Evolutionary conservation across 2,113 vertebrate genomes (phyloP), one percentile per base, ranked within the genome.

Genomic region (Drymodes brunneopygia): DNA sequence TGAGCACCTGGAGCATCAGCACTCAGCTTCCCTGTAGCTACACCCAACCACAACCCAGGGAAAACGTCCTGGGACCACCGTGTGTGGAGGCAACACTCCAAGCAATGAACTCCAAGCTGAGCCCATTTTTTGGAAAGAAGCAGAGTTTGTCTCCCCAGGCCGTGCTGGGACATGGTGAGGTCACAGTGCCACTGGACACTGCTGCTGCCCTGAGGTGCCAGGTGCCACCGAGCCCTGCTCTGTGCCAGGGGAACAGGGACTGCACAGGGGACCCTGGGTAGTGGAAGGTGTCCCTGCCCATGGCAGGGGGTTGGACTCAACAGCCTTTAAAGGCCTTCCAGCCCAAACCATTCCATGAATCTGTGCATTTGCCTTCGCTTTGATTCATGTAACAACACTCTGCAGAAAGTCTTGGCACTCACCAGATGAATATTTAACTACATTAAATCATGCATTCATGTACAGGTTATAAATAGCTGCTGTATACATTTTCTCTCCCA

Each of bases 381-480:
- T 2, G 21, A 48, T 12, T n/a, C 87, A 8, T 33, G 1, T 8
- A 29, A 16, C 2, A 35, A 61, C 3, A 6, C 54, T 58, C 85
- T 69, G 54, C 3, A 31, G n/a, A 12, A 69, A 65, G 65, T 15
- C 94, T 83, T 90, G 93, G 95, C 95, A 94, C 90, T 86, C 92
- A 66, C 58, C 87, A 22, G 3, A 38, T 27, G 31, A 79, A 81
- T 64, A 91, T 50, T 88, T 29, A 88, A 69, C 69, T 54, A 93
- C 81, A 90, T 45, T 16, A 62, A 83, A 44, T 57, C 96, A 88
- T 93, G 95, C 95, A 86, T 36, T 77, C 93, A 44, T 25, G 79
- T 80, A 86, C 65, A 81, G 92, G 22, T 57, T 57, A 92, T 42
- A 80, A 92, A 56, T 58, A 84, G 24, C 61, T 53, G 77, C 77